phyloP scores from a whole-genome alignment of 2,113 vertebrate genomes.

The Morone chrysops region DNA sequence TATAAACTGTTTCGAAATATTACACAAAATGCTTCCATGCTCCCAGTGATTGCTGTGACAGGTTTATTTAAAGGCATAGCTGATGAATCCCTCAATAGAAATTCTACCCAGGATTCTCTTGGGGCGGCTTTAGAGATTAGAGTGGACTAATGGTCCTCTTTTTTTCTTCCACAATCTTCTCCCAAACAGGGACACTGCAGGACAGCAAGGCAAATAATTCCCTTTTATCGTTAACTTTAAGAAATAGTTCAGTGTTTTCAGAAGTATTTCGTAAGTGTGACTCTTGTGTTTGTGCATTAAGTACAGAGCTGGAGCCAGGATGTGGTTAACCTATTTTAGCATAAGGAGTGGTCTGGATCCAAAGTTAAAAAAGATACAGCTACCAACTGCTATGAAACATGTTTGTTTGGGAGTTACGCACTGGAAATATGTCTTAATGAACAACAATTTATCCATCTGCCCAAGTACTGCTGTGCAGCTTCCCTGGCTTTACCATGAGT shows the following conservation, averaged over 20 bases:
- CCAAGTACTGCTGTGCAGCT: no score
- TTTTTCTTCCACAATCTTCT: constrained; percentile 15
- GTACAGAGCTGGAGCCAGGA: not conserved
- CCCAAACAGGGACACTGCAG: constrained; percentile 11
- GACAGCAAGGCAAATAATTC: not conserved
- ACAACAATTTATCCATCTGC: no score
- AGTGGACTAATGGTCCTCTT: constrained; percentile 8
- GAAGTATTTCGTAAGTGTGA: no score
- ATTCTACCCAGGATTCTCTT: constrained; percentile 50
- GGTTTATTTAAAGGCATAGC: constrained; percentile 53
- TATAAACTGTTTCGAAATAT: constrained; percentile 5
- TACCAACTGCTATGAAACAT: not conserved
- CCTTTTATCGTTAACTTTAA: not conserved
- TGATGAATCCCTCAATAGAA: constrained; percentile 57
- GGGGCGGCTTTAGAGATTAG: constrained; percentile 49
- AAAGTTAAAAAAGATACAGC: not conserved
- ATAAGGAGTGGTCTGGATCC: not conserved
- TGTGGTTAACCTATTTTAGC: not conserved
- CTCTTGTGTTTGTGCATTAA: not conserved
- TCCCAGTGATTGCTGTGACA: constrained; percentile 25
- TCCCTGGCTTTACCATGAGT: no score
- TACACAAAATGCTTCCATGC: not conserved
- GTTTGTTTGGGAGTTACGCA: no score
- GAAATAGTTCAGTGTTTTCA: not conserved
- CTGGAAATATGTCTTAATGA: no score